Conservation (phyloP, 2,113 vertebrate genomes). For the Erpornis zantholeuca region DNA sequence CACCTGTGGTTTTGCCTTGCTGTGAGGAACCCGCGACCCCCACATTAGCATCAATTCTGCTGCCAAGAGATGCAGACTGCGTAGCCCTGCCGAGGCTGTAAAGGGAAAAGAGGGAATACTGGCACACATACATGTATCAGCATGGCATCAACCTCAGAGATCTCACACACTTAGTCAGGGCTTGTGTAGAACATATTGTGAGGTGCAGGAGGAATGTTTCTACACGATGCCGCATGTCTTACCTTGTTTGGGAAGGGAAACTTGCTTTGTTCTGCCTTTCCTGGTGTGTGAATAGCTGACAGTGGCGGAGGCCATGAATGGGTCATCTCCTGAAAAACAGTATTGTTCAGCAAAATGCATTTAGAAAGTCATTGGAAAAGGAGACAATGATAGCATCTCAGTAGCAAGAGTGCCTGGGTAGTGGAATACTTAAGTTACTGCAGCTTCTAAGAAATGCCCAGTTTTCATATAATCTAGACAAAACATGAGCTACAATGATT, state of each 20-base stretch:
- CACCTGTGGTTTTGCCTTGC: background rate
- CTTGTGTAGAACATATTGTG: background rate
- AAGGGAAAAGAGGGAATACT: background rate
- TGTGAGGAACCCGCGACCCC: background rate
- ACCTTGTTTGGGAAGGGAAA: constrained; percentile 89
- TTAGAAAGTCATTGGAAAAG: background rate
- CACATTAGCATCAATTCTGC: background rate
- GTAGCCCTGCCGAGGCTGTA: background rate
- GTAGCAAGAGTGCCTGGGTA: background rate
- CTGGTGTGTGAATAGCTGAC: constrained; percentile 83
- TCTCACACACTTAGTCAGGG: background rate
- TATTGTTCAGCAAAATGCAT: background rate
- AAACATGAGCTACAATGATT: background rate
- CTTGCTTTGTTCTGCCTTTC: constrained; percentile 80
- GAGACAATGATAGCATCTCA: background rate
- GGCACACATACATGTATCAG: background rate
- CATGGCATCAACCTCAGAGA: background rate
- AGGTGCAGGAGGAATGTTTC: background rate
- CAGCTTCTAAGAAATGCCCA: background rate
- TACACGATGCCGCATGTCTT: background rate
- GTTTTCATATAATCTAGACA: constrained; percentile 11
- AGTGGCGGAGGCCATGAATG: constrained; percentile 86
- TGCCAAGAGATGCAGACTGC: background rate
- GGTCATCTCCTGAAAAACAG: constrained; percentile 86
- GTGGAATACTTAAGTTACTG: background rate